These are phyloP conservation scores for Amyelois transitella DNA, from an alignment of 1,140 invertebrate species.

Conservation along the genomic window DNA sequence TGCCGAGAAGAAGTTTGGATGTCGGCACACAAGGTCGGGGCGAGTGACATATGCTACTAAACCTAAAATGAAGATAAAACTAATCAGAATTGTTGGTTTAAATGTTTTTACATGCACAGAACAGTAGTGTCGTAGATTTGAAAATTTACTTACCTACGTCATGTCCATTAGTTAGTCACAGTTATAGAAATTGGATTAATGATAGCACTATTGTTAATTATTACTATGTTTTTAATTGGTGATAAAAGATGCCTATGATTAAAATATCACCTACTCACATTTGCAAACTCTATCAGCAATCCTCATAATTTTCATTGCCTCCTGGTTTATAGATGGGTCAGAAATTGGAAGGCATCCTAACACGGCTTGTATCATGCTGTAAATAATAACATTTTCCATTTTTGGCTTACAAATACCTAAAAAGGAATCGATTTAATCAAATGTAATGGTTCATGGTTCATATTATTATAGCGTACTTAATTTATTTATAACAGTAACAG, in stretches of 20 bases:
- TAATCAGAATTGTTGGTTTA: no score
- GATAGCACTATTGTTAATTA: no score
- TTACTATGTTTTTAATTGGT: no score
- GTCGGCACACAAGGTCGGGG: conserved; percentile 43
- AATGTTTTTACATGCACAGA: no score
- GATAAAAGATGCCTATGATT: no score
- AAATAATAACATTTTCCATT: conserved; percentile 26
- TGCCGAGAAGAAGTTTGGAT: conserved; percentile 56
- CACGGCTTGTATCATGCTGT: conserved; percentile 83
- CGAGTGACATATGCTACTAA: conserved; percentile 68
- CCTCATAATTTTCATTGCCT: conserved; percentile 81
- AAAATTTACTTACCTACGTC: no score
- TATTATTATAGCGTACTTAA: no score
- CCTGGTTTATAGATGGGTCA: conserved; percentile 80
- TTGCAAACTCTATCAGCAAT: conserved; percentile 80
- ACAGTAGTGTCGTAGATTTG: no score
- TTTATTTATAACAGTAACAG: no score
- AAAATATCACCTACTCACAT: no score
- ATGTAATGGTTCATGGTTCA: not conserved
- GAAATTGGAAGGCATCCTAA: conserved; percentile 81
- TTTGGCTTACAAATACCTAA: not conserved
- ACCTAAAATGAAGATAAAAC: conserved; percentile 43
- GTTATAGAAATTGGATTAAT: no score
- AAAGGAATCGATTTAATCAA: not conserved
- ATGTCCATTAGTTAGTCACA: no score